These are phyloP conservation scores for Erpobdella octoculata DNA, from an alignment of 2,888 invertebrate genomes.

Conservation along the genomic window DNA sequence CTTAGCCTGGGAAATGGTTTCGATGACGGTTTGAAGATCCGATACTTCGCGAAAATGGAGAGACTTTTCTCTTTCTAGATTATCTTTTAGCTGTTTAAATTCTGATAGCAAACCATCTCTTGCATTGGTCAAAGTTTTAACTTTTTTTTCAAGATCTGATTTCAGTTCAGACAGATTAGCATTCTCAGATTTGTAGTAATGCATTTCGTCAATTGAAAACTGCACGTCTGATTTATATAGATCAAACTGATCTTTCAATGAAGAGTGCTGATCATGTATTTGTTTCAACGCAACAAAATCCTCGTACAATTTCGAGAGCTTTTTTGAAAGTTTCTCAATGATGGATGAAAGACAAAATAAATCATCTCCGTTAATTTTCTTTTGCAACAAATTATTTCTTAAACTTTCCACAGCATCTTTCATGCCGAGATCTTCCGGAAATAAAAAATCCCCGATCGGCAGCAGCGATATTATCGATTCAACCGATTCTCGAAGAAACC, in stretches of 20 bases:
- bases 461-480: no score
- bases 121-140: slow-evolving; percentile 28
- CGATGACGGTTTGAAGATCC: slow-evolving; percentile 28
- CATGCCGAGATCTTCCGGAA: no score
- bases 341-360: not conserved
- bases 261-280: not conserved
- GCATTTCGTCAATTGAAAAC: not conserved
- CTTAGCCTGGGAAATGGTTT: slow-evolving; percentile 28
- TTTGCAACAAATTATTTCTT: not conserved
- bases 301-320: not conserved
- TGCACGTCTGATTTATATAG: not conserved
- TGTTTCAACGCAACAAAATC: not conserved
- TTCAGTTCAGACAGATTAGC: slow-evolving; percentile 29
- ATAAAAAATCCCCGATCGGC: no score
- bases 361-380: not conserved
- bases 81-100: not conserved
- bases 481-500: no score
- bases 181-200: slow-evolving; percentile 26
- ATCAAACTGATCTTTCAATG: not conserved
- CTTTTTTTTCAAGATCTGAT: slow-evolving; percentile 32
- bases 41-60: not conserved
- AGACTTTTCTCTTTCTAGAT: slow-evolving; percentile 8
- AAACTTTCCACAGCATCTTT: not conserved
- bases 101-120: slow-evolving; percentile 2
- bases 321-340: not conserved